Evolutionary conservation across 2,888 invertebrate genomes (phyloP).

Genomic region (Thymelicus sylvestris): DNA sequence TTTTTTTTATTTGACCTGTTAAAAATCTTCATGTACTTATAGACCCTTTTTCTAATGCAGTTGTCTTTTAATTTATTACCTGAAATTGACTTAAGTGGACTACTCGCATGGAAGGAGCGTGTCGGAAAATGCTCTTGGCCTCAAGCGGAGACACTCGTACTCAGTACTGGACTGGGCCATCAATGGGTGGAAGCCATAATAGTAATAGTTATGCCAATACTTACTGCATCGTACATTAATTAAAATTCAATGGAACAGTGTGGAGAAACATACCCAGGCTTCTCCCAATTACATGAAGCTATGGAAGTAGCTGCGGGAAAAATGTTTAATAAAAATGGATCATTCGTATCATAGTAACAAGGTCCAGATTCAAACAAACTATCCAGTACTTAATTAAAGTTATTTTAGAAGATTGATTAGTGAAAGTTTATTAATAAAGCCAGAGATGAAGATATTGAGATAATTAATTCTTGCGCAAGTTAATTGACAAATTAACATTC

Average conservation of each 20-base stretch:
- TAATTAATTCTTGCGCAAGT: conserved; percentile 82
- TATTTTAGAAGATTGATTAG: conserved; percentile 76
- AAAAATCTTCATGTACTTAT: no score
- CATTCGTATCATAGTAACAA: neutral
- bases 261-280: neutral
- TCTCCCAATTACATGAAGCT: neutral
- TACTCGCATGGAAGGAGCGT: no score
- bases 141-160: no score
- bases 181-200: no score
- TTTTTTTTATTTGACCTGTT: no score
- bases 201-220: no score
- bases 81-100: no score
- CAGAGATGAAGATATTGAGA: conserved; percentile 76
- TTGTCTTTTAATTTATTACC: no score
- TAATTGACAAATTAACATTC: conserved; percentile 83
- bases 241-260: neutral
- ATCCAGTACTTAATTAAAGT: conserved; percentile 41
- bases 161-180: no score
- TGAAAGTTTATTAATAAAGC: conserved; percentile 81
- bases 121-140: no score
- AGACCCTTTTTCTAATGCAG: no score
- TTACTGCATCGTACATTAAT: neutral
- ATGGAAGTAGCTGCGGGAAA: neutral
- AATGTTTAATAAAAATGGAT: neutral
- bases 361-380: conserved; percentile 8